A percentile compares a stretch with the other conserved stretches of the same genome.
These are phyloP conservation scores for Cataglyphis livida DNA, from an alignment of 2,888 invertebrate genomes.

Conservation along the genomic window DNA sequence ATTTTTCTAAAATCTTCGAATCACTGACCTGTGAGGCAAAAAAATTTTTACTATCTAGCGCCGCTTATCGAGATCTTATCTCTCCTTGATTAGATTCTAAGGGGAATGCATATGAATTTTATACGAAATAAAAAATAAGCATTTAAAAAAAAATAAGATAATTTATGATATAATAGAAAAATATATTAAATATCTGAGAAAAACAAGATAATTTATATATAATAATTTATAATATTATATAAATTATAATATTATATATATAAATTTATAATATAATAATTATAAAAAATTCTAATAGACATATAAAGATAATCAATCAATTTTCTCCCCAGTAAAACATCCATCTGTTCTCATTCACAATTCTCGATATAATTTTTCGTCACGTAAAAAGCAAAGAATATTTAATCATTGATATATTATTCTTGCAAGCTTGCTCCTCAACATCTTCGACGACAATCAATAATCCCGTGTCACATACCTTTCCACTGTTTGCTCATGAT, in stretches of 20 bases:
- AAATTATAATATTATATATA: too few species aligned
- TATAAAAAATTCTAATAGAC: background rate
- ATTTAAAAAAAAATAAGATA: background rate
- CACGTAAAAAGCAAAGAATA: background rate
- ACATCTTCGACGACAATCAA: background rate
- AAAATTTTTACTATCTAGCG: background rate
- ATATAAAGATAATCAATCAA: background rate
- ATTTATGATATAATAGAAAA: background rate
- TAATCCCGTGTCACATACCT: slow-evolving; percentile 76
- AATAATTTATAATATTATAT: background rate
- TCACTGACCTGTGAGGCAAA: background rate
- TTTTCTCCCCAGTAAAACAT: background rate
- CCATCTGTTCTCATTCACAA: background rate
- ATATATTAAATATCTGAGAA: too few species aligned
- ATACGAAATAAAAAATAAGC: background rate
- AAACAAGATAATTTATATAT: background rate
- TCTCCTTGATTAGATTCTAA: background rate
- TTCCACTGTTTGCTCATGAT: slow-evolving; percentile 82
- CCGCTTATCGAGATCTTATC: background rate
- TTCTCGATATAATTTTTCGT: background rate
- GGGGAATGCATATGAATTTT: background rate
- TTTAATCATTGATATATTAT: background rate
- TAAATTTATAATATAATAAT: background rate
- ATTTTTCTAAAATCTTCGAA: background rate
- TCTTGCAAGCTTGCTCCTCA: background rate